phyloP scores from a whole-genome alignment of 23 tunicate genomes.

The Ascidia mentula region DNA sequence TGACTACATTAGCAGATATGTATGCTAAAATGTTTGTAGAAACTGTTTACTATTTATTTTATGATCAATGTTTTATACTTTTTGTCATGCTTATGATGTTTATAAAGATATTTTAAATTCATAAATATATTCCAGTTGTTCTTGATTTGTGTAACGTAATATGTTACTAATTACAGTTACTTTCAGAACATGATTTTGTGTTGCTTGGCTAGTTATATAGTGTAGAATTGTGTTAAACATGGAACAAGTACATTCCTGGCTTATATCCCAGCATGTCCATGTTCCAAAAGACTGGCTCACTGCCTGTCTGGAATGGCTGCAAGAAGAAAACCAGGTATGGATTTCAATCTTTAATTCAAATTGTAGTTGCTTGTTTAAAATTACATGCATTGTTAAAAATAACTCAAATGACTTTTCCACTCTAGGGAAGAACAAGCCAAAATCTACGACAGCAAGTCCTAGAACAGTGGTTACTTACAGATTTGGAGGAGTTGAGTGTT shows the following conservation, averaged over 20 bases:
- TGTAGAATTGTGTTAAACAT: too few species aligned
- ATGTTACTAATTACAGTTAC: not conserved
- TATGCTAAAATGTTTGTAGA: too few species aligned
- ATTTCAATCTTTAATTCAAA: not conserved
- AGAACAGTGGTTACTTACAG: slow-evolving; percentile 86
- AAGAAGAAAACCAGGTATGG: slow-evolving; percentile 36
- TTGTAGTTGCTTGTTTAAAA: not conserved
- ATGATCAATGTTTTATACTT: too few species aligned
- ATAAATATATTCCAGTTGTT: not conserved
- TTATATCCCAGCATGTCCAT: slow-evolving; percentile 31
- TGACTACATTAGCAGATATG: too few species aligned
- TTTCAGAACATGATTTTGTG: not conserved
- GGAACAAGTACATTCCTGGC: not conserved
- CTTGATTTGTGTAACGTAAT: not conserved
- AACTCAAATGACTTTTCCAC: not conserved
- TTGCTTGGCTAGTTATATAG: too few species aligned
- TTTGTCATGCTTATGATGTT: too few species aligned
- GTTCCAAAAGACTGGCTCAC: slow-evolving; percentile 72
- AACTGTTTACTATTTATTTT: too few species aligned
- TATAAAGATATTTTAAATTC: not conserved
- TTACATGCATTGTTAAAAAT: too few species aligned
- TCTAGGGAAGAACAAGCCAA: not conserved
- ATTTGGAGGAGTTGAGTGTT: slow-evolving; percentile 41
- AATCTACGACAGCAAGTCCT: slow-evolving; percentile 42
- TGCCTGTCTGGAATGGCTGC: slow-evolving; percentile 80